Base-by-base conservation (phyloP, 1,140 invertebrate genomes). In the Apocrypta bakeri region DNA sequence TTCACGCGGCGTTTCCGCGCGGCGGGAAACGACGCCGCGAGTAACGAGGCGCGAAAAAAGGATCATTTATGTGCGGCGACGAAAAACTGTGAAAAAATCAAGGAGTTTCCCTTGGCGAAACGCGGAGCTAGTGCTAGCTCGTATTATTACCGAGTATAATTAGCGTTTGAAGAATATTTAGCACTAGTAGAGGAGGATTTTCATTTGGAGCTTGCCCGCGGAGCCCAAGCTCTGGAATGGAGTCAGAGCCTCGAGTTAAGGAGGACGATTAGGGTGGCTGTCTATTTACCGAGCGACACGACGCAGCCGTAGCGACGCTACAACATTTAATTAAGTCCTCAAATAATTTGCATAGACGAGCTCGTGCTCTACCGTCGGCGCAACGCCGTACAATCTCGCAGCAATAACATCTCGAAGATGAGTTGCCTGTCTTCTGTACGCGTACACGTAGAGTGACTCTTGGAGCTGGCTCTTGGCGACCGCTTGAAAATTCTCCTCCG, bases 361-460 rank as follows among this genome's bases (percentile, higher is more conserved):
- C 27, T 84, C 82, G 63, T 78, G 79, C 69, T 66, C 27, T 24
- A 1, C 69, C 40, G 14, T 11, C 42, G 14, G 21, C 17, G 48
- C 48, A 37, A 37, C 33, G 33, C 2, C 29, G 25, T 76, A 75
- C 81, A 85, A 84, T 85, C 80, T 87, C 83, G 88, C 88, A 89
- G 88, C 87, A 89, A 89, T 90, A 90, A 89, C 87, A 89, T 90
- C 87, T 89, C 87, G 87, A 90, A 89, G 88, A 90, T 89, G 88
- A 90, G 88, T 86, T 85, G 88, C 82, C 29, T 21, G 29, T 33
- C 69, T 11, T 24, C 64, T 27, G n/a, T 29, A 31, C 33, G 33
- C 9, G 33, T 37, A 37, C 33, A 37, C 33, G n/a, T n/a, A n/a
- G n/a, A n/a, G n/a, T n/a, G n/a, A n/a, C n/a, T n/a, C n/a, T n/a